phyloP scores from a whole-genome alignment of 2,113 vertebrate genomes.

The Archocentrus centrarchus region DNA sequence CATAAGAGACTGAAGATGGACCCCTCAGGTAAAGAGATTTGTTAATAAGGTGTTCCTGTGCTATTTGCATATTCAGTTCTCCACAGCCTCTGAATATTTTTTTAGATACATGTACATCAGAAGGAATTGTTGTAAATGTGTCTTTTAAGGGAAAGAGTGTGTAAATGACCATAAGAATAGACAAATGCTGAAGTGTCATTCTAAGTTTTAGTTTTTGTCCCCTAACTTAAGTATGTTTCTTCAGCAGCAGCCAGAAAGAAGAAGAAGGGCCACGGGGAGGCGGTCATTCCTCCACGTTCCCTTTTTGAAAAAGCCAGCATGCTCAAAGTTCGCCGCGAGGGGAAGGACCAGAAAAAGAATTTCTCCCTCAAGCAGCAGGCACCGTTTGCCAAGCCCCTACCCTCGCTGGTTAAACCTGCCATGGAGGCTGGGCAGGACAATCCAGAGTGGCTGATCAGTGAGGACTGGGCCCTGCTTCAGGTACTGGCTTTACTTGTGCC shows the following conservation, averaged over 20 bases:
- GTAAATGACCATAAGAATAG: background rate
- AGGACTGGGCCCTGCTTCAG: constrained; percentile 95
- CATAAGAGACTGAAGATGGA: constrained; percentile 92
- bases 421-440: constrained; percentile 90
- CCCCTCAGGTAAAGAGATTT: constrained; percentile 80
- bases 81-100: background rate
- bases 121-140: background rate
- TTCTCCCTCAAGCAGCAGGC: constrained; percentile 92
- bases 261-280: constrained; percentile 91
- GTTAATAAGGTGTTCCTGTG: background rate
- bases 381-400: constrained; percentile 90
- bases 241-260: constrained; percentile 89
- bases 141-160: too few relatives aligned
- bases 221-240: background rate
- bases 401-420: constrained; percentile 89
- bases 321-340: constrained; percentile 90
- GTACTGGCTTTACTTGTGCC: constrained; percentile 61
- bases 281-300: constrained; percentile 90
- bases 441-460: constrained; percentile 94
- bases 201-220: background rate
- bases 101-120: background rate
- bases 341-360: constrained; percentile 94
- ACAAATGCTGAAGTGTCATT: background rate
- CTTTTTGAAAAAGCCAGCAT: constrained; percentile 92
- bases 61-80: too few relatives aligned